Evolutionary conservation across 2,888 invertebrate species (phyloP), one percentile per base, ranked within the genome.

Genomic region (Mesorhabditis belari): DNA sequence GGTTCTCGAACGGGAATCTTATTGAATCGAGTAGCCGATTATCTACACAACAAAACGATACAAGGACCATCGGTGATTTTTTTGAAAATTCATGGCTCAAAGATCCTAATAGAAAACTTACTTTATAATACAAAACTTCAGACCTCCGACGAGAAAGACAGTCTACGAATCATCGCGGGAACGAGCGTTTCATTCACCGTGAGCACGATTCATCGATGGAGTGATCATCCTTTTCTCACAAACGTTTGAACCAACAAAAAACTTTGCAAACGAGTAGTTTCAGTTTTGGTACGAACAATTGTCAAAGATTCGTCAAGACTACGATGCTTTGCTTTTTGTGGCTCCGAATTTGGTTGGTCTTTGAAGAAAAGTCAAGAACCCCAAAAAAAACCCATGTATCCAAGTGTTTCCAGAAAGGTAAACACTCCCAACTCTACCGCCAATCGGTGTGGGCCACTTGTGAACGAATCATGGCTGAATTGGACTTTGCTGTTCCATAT

Each of bases 401-500:
- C 21, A 53, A 52, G 21, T 24, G 26, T 53, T 35, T 67, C 57
- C 58, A 68, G 68, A 55, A 63, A 49, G 62, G 67, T 29, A 58
- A 49, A 21, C 63, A 61, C 35, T 52, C 60, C 1, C 9, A 53
- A 27, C 53, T 62, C 27, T 68, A 58, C 44, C 24, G 26, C 24
- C 44, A 49, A 21, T 61, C 69, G 6, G 61, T 72, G 0, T 64
- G 66, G 60, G 53, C 72, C 3, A 64, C 59, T 2, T 70, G 72
- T 55, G 69, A 72, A 29, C 62, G 70, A 24, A 62, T 64, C 6
- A 65, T 65, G 58, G 61, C 56, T 53, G 61, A 63, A 21, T 29
- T 68, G 12, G 64, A 63, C 21, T 52, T 62, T 52, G 53, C 63
- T 26, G 58, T 74, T 17, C 72, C 75, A 2, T 75, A 69, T 68